Evolutionary conservation across 2,113 vertebrate species (phyloP), one percentile per base, ranked within the genome.

Genomic region (human): DNA sequence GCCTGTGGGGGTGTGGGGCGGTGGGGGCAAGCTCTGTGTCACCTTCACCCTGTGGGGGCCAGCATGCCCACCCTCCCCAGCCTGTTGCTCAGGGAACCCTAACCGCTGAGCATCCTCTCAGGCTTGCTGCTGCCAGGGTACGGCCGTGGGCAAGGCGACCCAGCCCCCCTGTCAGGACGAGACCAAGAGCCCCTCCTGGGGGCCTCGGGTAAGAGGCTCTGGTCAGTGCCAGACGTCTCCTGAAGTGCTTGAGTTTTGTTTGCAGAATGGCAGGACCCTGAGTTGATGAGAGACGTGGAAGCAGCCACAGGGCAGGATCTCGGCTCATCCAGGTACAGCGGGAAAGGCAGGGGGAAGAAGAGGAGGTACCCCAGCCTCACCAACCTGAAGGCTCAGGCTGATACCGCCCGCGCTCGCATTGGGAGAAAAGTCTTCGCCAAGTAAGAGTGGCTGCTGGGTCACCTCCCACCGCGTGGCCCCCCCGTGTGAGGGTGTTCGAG

Each of bases 391-490:
- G 99, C 99, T 81, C 98, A 98, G 18, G 98, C 98, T 72, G 96
- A 99, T 96, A 99, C 99, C 0, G 70, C 99, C 13, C 99, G 99
- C 3, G 98, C 99, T 0, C 98, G 99, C 43, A 98, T 99, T 2
- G 99, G 99, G 97, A 99, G 98, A 86, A 99, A 99, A 89, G 98
- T 99, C 88, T 99, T 99, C 48, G 99, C 99, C 98, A 99, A 99
- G 99, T 99, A 99, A 97, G 99, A 94, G 6, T 25, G 70, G 10
- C 43, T 18, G 8, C 43, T 27, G 9, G 18, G 18, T 7, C 0
- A 0, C 57, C 6, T 23, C 72, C 61, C 3, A 3, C 61, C 12
- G 13, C 12, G 12, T 32, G 17, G 23, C 20, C 27, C 52, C 52
- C 38, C 22, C 18, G 72, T 1, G 16, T 12, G 22, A 45, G 50